phyloP scores from a whole-genome alignment of 2,888 invertebrate species.

The Ormyrus labotus region DNA sequence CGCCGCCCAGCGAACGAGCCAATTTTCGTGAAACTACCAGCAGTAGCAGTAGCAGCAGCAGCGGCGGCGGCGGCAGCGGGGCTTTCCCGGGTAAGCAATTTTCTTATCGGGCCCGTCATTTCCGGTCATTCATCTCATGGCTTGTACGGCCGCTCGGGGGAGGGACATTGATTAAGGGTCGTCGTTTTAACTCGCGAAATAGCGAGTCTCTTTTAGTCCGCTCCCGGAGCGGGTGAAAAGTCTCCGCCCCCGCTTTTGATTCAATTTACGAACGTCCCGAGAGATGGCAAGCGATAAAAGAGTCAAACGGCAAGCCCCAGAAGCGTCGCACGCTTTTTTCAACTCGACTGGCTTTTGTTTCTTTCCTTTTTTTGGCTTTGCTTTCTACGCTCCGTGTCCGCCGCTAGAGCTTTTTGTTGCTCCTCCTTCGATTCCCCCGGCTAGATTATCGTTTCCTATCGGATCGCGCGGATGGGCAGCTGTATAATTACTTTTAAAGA shows the following conservation, averaged over 20 bases:
- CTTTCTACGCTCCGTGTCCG: slow-evolving; percentile 3
- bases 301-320: slow-evolving; percentile 51
- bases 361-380: slow-evolving; percentile 56
- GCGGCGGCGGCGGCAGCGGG: neutral
- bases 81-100: slow-evolving; percentile 67
- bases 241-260: slow-evolving; percentile 65
- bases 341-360: slow-evolving; percentile 11
- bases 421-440: neutral
- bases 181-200: slow-evolving; percentile 70
- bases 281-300: slow-evolving; percentile 66
- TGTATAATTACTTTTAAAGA: too few relatives aligned
- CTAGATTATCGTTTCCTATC: too few relatives aligned
- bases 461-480: too few relatives aligned
- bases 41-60: slow-evolving; percentile 45
- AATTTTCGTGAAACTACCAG: slow-evolving; percentile 63
- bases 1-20: slow-evolving; percentile 15
- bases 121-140: slow-evolving; percentile 73
- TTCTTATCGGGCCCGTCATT: slow-evolving; percentile 73
- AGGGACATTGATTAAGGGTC: slow-evolving; percentile 52
- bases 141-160: slow-evolving; percentile 22
- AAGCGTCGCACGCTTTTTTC: slow-evolving; percentile 48
- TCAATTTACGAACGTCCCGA: slow-evolving; percentile 70
- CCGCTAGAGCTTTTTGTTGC: neutral
- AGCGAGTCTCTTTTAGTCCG: slow-evolving; percentile 55
- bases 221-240: slow-evolving; percentile 24